Base-by-base conservation (phyloP, 1,140 invertebrate species). In the Colletes gigas region DNA sequence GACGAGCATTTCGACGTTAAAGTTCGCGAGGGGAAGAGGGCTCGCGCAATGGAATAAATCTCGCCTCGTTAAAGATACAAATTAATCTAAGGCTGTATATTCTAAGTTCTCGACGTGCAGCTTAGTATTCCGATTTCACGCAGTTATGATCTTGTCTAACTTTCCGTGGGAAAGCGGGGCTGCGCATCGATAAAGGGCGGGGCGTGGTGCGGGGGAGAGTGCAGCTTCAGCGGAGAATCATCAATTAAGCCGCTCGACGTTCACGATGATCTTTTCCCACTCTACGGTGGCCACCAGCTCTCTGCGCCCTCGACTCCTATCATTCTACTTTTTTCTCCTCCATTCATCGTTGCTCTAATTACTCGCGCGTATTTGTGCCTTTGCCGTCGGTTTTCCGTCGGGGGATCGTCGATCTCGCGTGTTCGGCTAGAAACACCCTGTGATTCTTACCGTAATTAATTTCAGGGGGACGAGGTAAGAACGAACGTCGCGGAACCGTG, bases 31-130 rank as follows among this genome's bases (percentile, higher is more conserved):
- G 30, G 30, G 0, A 30, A 30, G 30, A 30, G 30, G 30, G 30
- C 30, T 30, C 30, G 30, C 2, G 30, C 30, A 30, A 30, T 30
- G 30, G 15, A 65, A 39, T 65, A n/a, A 44, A 65, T 8, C 14
- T 17, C 15, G 41, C 39, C 15, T 41, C 8, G 15, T n/a, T 7
- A 7, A 69, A 71, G 41, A 78, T 14, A 30, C 47, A 41, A 71
- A 71, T 78, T 78, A 72, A 78, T 78, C 41, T n/a, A 79, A 74
- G 60, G 54, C 74, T 17, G 44, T 10, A 39, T 39, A 39, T n/a
- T 8, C 19, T 21, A 10, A 39, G 70, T 60, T 71, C 5, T 21
- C 4, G n/a, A 19, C 12, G 17, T 30, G 60, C 41, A 60, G 50
- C 19, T 39, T 55, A n/a, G 6, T 1, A 17, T 5, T 66, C 54